A percentile compares a stretch with the other conserved stretches of the same genome.
Evolutionary conservation across 92 coral and sea anemone genomes (phyloP).

Genomic region (Micromussa lordhowensis): DNA sequence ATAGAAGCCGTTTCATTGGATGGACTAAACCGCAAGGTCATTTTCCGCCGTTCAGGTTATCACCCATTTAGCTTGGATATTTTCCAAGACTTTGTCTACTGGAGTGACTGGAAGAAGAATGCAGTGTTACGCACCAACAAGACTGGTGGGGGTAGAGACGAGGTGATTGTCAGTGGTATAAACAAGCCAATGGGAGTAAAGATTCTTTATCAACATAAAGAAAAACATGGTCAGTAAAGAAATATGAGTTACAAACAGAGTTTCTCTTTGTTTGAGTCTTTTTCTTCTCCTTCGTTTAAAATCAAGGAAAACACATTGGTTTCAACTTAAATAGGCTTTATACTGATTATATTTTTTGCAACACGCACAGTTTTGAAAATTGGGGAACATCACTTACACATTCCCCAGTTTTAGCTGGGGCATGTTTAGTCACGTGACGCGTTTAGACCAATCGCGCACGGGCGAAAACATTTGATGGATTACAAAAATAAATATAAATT

Average conservation of each 20-base stretch:
- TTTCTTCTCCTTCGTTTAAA: not conserved
- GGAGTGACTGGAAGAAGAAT: conserved; percentile 25
- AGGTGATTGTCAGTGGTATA: not conserved
- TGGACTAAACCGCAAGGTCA: conserved; percentile 13
- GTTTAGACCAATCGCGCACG: no score
- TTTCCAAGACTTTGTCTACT: conserved; percentile 13
- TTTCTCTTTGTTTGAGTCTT: no score
- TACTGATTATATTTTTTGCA: no score
- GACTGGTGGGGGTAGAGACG: not conserved
- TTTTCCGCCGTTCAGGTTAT: conserved; percentile 5
- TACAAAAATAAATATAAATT: no score
- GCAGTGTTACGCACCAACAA: conserved; percentile 9
- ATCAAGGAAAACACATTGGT: no score
- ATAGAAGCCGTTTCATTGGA: conserved; percentile 23
- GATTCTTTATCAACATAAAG: conserved; percentile 2
- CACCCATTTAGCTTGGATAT: conserved; percentile 3
- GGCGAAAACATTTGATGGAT: no score
- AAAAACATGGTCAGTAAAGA: not conserved
- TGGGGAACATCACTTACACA: no score
- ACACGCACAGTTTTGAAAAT: no score
- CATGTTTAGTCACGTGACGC: no score
- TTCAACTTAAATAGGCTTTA: no score
- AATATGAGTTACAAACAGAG: not conserved
- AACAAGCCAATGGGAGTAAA: conserved; percentile 32
- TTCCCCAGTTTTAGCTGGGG: no score